Evolutionary conservation across 64 coral and sea anemone genomes (phyloP), one percentile per base, ranked within the genome.

Genomic region (Actinia equina): DNA sequence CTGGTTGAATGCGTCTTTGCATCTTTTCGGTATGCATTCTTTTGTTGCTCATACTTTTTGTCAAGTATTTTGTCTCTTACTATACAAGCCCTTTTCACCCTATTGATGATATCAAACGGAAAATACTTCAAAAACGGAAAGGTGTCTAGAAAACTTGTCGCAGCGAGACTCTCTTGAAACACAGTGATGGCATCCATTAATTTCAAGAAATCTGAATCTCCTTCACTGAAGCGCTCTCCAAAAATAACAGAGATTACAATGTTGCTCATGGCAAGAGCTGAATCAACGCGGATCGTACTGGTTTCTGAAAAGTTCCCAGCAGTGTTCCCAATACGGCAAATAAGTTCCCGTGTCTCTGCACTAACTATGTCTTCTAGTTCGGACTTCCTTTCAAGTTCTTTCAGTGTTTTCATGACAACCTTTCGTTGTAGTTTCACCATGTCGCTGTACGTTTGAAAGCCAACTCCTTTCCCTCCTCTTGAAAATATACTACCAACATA

Each of bases 401-500:
- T 85, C 78, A 91, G 16, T 19, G 85, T 88, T 81, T 58, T 87
- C 8, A 43, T 20, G 43, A 74, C 58, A 37, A 88, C 71, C 52
- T 88, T 91, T 1, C 87, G 88, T 22, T 91, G 89, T 23, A 82
- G 18, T 83, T 86, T 88, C 59, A 83, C 79, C 25, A 43, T 22
- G 3, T 76, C 45, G 1, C 82, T 77, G 44, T 88, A 94, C 22
- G 86, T 81, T 25, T 82, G 54, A 69, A 91, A 91, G 3, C 59
- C 91, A 23, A 97, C 60, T 5, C 58, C 91, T 37, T 87, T 87
- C 25, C 88, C 67, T 17, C 91, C 54, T 44, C 85, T 81, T 5
- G 87, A 92, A 58, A 90, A 90, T 17, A 93, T 84, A 52, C 56
- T 60, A 4, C 94, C 94, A 43, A 90, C 85, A 44, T 88, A 97